A percentile compares a stretch with the other conserved stretches of the same genome.
These are phyloP conservation scores for Agonopterix heracliana DNA, from an alignment of 2,888 invertebrate genomes.

Conservation along the genomic window DNA sequence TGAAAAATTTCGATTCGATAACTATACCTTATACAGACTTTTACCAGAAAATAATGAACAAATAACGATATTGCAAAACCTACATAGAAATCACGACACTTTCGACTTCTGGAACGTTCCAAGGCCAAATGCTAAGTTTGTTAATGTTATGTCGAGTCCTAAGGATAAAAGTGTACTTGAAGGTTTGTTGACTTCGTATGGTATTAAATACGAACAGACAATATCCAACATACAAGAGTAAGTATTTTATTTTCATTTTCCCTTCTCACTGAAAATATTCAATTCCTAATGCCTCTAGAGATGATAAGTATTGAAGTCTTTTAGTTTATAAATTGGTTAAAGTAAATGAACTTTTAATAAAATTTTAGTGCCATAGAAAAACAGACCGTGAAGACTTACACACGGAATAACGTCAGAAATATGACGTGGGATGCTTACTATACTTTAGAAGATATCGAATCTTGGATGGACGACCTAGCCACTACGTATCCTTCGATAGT, in stretches of 20 bases:
- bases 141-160: conserved; percentile 62
- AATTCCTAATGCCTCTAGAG: neutral
- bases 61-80: conserved; percentile 55
- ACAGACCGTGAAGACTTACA: conserved; percentile 46
- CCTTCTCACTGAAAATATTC: neutral
- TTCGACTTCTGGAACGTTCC: conserved; percentile 66
- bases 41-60: conserved; percentile 64
- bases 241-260: conserved; percentile 25
- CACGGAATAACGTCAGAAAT: conserved; percentile 32
- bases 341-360: neutral
- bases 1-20: conserved; percentile 48
- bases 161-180: conserved; percentile 43
- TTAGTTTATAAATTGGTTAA: no score
- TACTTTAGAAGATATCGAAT: conserved; percentile 73
- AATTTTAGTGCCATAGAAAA: conserved; percentile 64
- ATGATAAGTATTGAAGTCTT: neutral
- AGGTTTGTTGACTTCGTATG: conserved; percentile 36
- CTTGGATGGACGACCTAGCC: conserved; percentile 74
- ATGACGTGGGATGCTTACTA: conserved; percentile 79
- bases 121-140: conserved; percentile 35
- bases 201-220: conserved; percentile 53
- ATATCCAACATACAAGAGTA: conserved; percentile 70
- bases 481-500: conserved; percentile 57
- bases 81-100: conserved; percentile 51
- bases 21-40: conserved; percentile 72